Percentiles rank a stretch among this genome's conserved stretches.
These are phyloP conservation scores for Nomada flava DNA, from an alignment of 2,888 invertebrate species.

Conservation along the genomic window DNA sequence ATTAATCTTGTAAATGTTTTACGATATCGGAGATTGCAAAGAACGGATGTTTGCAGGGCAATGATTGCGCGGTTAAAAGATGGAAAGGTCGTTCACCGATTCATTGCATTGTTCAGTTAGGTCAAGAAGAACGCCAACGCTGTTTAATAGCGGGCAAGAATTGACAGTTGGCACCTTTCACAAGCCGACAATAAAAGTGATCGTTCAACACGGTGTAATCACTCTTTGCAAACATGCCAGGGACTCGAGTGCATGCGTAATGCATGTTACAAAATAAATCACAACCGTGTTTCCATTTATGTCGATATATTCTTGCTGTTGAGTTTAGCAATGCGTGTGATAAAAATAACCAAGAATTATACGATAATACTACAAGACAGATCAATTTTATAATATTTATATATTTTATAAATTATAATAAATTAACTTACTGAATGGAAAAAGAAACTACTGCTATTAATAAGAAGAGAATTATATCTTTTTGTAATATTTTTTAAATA, in stretches of 20 bases:
- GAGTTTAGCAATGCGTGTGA: neutral
- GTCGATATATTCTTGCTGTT: constrained; percentile 7
- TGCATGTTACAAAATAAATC: constrained; percentile 31
- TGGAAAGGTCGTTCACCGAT: constrained; percentile 65
- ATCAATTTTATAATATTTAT: too few species aligned
- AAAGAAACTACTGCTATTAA: too few species aligned
- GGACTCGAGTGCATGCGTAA: constrained; percentile 15
- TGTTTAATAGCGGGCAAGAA: constrained; percentile 47
- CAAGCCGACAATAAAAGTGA: constrained; percentile 67
- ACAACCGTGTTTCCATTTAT: constrained; percentile 12
- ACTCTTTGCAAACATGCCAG: constrained; percentile 30
- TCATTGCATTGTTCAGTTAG: constrained; percentile 62
- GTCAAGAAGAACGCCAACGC: constrained; percentile 70
- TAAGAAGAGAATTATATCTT: too few species aligned
- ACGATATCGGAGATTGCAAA: neutral
- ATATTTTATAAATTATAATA: too few species aligned
- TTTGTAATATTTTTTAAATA: too few species aligned
- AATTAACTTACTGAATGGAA: too few species aligned
- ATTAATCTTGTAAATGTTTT: neutral
- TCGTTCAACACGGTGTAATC: constrained; percentile 52
- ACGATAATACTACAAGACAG: too few species aligned
- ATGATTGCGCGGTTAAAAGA: constrained; percentile 33
- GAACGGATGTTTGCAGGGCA: constrained; percentile 5
- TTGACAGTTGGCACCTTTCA: constrained; percentile 66
- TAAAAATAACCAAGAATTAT: too few species aligned